Base-by-base conservation (phyloP, 2,113 vertebrate genomes). In the Odocoileus hemionus region DNA sequence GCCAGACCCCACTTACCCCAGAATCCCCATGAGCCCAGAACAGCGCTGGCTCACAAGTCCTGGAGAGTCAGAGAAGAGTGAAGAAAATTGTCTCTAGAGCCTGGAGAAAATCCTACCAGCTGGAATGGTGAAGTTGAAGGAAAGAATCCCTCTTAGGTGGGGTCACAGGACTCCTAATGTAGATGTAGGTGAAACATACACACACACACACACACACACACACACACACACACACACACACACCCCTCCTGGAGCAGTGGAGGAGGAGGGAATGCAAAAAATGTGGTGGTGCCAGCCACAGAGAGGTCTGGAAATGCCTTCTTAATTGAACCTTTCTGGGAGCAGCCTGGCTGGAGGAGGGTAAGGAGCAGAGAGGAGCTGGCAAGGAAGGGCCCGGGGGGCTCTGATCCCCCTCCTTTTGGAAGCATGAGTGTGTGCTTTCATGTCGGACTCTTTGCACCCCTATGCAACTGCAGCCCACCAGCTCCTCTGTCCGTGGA, bases 221-320 rank as follows among this genome's bases (percentile, higher is more conserved):
- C 30, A 45, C 58, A 45, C 15, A 50, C 50, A 89, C 76, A 93
- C 64, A 57, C 64, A 57, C 89, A 60, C 78, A 83, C 76, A 17
- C n/a, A 26, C 26, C 28, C 84, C 82, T 90, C 60, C 90, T 54
- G 79, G 50, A 94, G 57, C 25, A 6, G 67, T 21, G 0, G 67
- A 84, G 67, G 78, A 84, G 76, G 28, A 96, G 95, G 57, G 98
- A 98, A 98, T 98, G 97, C 79, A 19, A 98, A 97, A 94, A 97
- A 98, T 98, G 98, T 52, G 79, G 36, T 2, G 25, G 95, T 98
- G 84, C 96, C 98, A 98, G 98, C 80, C 97, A 0, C 95, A 90
- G 93, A 80, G 95, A 96, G 95, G 84, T 93, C 97, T 96, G 94
- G 82, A 97, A 95, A 97, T 95, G 91, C 97, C 86, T 97, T 91